These are phyloP conservation scores for Zele albiditarsus DNA, from an alignment of 2,888 invertebrate genomes.

Conservation along the genomic window DNA sequence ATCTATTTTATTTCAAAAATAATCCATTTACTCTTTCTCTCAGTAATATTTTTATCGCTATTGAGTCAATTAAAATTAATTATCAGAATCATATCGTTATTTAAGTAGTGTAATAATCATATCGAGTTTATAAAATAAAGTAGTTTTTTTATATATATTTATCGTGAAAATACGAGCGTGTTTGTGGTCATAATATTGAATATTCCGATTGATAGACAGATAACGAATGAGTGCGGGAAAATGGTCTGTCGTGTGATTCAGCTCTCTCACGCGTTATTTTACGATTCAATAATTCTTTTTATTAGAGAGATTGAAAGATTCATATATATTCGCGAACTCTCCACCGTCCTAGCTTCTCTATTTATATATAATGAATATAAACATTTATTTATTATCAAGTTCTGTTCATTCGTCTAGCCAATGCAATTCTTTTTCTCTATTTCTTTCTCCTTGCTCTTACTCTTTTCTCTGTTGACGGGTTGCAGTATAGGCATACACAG, in stretches of 20 bases:
- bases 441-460: background rate
- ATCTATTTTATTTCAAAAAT: background rate
- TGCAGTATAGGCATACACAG: conserved; percentile 4
- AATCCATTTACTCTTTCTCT: background rate
- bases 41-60: background rate
- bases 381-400: background rate
- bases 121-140: background rate
- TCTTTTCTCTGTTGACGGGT: conserved; percentile 18
- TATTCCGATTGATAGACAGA: too few species aligned
- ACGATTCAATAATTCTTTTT: too few species aligned
- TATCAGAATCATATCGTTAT: background rate
- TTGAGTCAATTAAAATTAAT: conserved; percentile 9
- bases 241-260: too few species aligned
- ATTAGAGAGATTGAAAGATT: too few species aligned
- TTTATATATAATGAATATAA: background rate
- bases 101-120: background rate
- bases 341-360: background rate
- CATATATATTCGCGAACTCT: background rate
- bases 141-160: background rate
- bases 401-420: background rate
- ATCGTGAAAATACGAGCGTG: background rate
- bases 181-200: too few species aligned
- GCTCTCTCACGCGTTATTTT: too few species aligned
- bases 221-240: too few species aligned
- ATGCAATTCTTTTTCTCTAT: background rate